phyloP scores from a whole-genome alignment of 1,140 invertebrate genomes.

The Zaprionus tsacasi region DNA sequence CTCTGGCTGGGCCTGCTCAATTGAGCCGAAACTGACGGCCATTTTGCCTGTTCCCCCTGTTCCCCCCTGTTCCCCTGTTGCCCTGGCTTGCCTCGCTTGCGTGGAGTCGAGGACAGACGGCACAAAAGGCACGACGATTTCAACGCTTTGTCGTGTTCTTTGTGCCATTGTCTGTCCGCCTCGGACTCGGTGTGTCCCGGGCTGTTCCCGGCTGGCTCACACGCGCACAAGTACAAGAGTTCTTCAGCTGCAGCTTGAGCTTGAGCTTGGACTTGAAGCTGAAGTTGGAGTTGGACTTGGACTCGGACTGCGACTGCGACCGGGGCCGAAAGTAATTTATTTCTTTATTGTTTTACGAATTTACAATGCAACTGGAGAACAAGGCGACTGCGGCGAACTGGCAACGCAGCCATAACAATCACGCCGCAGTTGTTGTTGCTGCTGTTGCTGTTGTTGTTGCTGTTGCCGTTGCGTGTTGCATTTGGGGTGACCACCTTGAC shows the following conservation, averaged over 20 bases:
- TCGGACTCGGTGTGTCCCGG: slow-evolving; percentile 21
- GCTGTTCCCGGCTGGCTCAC: slow-evolving; percentile 25
- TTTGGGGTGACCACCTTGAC: slow-evolving; percentile 80
- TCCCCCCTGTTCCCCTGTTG: too few relatives aligned
- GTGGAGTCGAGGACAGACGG: slow-evolving; percentile 44
- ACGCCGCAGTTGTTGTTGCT: slow-evolving; percentile 72
- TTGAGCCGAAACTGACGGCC: slow-evolving; percentile 64
- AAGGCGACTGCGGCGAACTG: slow-evolving; percentile 50
- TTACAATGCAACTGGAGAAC: slow-evolving; percentile 82
- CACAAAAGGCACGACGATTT: slow-evolving; percentile 80
- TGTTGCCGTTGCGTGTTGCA: slow-evolving; percentile 72
- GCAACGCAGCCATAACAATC: slow-evolving; percentile 79
- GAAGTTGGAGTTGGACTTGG: slow-evolving; percentile 24
- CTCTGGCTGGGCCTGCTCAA: slow-evolving; percentile 67
- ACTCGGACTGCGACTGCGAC: slow-evolving; percentile 38
- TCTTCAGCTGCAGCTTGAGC: slow-evolving; percentile 74
- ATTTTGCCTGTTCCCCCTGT: slow-evolving; percentile 57
- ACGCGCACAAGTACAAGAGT: slow-evolving; percentile 64
- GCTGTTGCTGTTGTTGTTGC: slow-evolving; percentile 62
- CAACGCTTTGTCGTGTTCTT: slow-evolving; percentile 82
- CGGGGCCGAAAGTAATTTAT: slow-evolving; percentile 83
- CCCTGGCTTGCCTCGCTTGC: slow-evolving; percentile 27
- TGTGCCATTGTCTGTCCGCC: slow-evolving; percentile 50
- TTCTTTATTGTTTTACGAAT: slow-evolving; percentile 84
- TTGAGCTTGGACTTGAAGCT: slow-evolving; percentile 56